phyloP scores from a whole-genome alignment of 1,140 invertebrate genomes.

The Zaprionus taronus region DNA sequence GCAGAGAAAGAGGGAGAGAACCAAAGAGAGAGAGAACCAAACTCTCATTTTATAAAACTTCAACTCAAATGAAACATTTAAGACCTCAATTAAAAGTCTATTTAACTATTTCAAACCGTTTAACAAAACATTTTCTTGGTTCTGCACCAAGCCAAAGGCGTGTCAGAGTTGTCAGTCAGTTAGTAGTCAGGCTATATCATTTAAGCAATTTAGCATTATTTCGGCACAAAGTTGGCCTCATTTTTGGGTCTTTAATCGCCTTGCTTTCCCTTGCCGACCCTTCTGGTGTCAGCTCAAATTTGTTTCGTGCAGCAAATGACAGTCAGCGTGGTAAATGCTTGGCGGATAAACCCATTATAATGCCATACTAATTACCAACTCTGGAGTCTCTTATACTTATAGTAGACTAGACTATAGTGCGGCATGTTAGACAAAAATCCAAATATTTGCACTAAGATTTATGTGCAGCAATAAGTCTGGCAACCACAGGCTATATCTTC shows the following conservation, averaged over 20 bases:
- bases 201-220: slow-evolving; percentile 50
- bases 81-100: slow-evolving; percentile 20
- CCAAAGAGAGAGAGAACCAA: no score
- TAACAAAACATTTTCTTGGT: slow-evolving; percentile 38
- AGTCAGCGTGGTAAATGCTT: slow-evolving; percentile 27
- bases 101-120: slow-evolving; percentile 30
- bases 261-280: not conserved
- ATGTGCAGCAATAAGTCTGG: slow-evolving; percentile 10
- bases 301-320: slow-evolving; percentile 51
- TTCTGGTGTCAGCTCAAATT: slow-evolving; percentile 32
- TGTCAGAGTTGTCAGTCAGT: slow-evolving; percentile 26
- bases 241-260: slow-evolving; percentile 5
- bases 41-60: no score
- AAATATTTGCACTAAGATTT: slow-evolving; percentile 11
- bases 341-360: slow-evolving; percentile 36
- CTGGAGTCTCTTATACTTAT: not conserved
- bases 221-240: slow-evolving; percentile 38
- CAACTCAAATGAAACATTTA: slow-evolving; percentile 7
- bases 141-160: slow-evolving; percentile 37
- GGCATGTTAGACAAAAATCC: not conserved
- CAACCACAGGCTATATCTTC: slow-evolving; percentile 19
- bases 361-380: slow-evolving; percentile 32
- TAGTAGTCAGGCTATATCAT: slow-evolving; percentile 33
- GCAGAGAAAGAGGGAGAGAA: no score
- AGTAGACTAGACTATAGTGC: not conserved